Evolutionary conservation across 2,797 vertebrate species (phyloP).

Genomic region (Amazonetta brasiliensis): DNA sequence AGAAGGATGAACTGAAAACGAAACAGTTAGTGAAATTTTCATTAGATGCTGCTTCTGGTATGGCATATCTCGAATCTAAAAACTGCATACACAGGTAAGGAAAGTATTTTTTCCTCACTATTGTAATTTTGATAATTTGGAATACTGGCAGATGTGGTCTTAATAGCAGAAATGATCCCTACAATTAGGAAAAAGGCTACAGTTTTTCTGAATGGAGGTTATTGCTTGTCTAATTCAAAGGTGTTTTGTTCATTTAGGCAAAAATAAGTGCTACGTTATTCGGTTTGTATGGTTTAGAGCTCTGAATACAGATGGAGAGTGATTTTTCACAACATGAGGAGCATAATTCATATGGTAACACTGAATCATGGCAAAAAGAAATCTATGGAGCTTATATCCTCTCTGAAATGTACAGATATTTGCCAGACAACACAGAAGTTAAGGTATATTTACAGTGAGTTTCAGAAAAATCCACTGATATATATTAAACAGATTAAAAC

Average conservation of each 20-base stretch:
- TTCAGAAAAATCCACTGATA: neutral
- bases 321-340: neutral
- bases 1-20: constrained; percentile 94
- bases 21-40: constrained; percentile 94
- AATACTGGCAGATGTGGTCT: neutral
- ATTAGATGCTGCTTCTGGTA: constrained; percentile 92
- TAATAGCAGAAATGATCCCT: neutral
- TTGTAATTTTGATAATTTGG: neutral
- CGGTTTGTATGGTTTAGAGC: neutral
- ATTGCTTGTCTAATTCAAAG: neutral
- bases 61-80: constrained; percentile 95
- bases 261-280: neutral
- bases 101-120: neutral
- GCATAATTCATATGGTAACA: neutral
- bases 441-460: neutral
- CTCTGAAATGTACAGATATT: neutral
- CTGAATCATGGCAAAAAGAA: neutral
- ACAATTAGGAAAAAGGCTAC: fast-evolving
- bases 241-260: neutral
- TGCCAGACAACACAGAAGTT: neutral
- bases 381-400: neutral
- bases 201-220: neutral
- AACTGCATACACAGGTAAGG: constrained; percentile 97
- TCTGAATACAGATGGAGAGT: neutral
- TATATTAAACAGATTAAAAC: neutral